These are phyloP conservation scores for Nesometra sesokonis DNA, from an alignment of 35 echinoderm and acorn worm genomes.

Conservation along the genomic window DNA sequence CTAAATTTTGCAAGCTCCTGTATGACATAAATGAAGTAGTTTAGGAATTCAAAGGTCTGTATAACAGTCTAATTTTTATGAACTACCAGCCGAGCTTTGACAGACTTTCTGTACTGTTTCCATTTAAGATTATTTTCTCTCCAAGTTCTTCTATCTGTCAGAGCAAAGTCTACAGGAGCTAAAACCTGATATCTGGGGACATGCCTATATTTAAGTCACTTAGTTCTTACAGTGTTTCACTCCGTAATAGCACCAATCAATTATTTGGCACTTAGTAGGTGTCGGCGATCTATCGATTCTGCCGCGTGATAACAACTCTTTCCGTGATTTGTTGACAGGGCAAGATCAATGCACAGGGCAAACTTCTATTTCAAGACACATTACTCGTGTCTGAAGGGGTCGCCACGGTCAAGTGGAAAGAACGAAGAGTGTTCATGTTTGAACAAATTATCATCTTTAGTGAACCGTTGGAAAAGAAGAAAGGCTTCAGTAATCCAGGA, in stretches of 20 bases:
- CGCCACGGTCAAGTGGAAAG: conserved; percentile 68
- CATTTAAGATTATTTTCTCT: too few species aligned
- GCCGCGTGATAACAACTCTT: not conserved
- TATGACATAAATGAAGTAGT: too few species aligned
- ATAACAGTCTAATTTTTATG: too few species aligned
- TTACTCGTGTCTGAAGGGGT: conserved; percentile 50
- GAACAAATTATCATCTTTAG: conserved; percentile 97
- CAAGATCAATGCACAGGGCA: conserved; percentile 92
- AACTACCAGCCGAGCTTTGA: too few species aligned
- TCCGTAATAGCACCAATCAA: not conserved
- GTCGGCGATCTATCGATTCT: not conserved
- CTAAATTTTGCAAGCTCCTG: too few species aligned
- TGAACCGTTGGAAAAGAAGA: conserved; percentile 94
- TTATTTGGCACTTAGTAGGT: not conserved
- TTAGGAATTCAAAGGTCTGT: too few species aligned
- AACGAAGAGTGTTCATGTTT: conserved; percentile 91
- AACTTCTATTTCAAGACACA: conserved; percentile 71
- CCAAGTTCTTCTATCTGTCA: too few species aligned
- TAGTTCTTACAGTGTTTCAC: too few species aligned
- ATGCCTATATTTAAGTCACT: too few species aligned
- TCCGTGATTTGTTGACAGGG: conserved; percentile 38
- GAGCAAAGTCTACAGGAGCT: too few species aligned
- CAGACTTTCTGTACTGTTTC: too few species aligned
- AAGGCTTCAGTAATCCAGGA: conserved; percentile 93
- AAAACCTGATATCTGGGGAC: too few species aligned